Evolutionary conservation across 2,888 invertebrate species (phyloP).

Genomic region (Lottia scabra): DNA sequence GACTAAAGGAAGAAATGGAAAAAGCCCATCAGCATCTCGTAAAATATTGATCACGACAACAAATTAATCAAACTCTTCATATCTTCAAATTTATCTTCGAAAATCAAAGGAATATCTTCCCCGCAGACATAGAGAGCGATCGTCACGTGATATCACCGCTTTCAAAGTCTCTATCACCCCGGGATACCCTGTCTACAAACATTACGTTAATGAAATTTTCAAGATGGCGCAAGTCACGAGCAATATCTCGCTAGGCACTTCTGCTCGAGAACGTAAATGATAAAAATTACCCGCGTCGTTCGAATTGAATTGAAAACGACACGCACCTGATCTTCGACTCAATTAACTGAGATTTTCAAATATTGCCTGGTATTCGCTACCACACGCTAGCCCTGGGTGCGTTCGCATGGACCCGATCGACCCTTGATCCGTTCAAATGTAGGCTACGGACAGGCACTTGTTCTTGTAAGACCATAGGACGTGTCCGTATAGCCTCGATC

Average conservation of each 20-base stretch:
- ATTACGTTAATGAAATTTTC: not conserved
- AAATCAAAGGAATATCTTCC: not conserved
- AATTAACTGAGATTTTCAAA: too few species aligned
- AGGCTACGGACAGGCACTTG: too few species aligned
- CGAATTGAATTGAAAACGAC: not conserved
- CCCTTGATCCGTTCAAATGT: too few species aligned
- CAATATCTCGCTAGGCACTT: not conserved
- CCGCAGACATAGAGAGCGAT: not conserved
- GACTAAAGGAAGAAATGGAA: not conserved
- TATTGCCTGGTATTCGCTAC: too few species aligned
- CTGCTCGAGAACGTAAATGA: not conserved
- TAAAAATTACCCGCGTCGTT: not conserved
- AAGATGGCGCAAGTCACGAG: not conserved
- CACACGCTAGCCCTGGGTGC: too few species aligned
- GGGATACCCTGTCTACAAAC: not conserved
- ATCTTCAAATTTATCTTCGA: constrained; percentile 5
- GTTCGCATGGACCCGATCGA: too few species aligned
- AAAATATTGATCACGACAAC: constrained; percentile 1
- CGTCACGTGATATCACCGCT: not conserved
- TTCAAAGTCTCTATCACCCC: not conserved
- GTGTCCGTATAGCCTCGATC: too few species aligned
- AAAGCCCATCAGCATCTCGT: constrained; percentile 4
- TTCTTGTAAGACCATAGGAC: too few species aligned
- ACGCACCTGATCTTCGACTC: not conserved
- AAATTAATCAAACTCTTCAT: constrained; percentile 1